These are phyloP conservation scores for Matsumyia berberina DNA, from an alignment of 2,888 invertebrate species.

Conservation along the genomic window DNA sequence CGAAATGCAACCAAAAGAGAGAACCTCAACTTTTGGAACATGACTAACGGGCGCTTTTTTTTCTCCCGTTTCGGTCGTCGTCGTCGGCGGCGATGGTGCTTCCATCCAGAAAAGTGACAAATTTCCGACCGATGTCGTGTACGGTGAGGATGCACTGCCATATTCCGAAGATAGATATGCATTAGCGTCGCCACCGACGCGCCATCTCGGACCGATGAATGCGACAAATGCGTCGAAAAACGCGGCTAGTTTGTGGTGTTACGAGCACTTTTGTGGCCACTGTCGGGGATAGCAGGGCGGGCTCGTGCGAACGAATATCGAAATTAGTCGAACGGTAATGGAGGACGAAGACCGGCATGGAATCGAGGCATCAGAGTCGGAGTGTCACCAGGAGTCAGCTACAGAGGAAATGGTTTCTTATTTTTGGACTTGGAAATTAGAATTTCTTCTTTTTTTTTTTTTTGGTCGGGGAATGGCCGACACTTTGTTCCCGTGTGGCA, in stretches of 20 bases:
- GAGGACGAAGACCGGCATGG: conserved; percentile 32
- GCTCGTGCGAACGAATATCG: conserved; percentile 52
- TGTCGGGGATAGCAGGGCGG: conserved; percentile 62
- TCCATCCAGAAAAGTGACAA: conserved; percentile 72
- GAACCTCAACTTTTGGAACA: conserved; percentile 58
- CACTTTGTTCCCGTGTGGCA: conserved; percentile 64
- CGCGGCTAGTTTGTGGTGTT: conserved; percentile 36
- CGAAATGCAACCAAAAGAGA: conserved; percentile 17
- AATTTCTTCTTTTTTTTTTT: conserved; percentile 13
- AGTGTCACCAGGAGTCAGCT: conserved; percentile 50
- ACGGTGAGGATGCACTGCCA: conserved; percentile 53
- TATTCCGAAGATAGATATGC: conserved; percentile 72
- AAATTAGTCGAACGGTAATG: conserved; percentile 61
- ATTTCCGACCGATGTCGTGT: conserved; percentile 71
- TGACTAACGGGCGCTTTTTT: conserved; percentile 37
- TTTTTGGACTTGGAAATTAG: conserved; percentile 69
- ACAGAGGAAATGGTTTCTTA: conserved; percentile 70
- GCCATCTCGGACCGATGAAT: conserved; percentile 55
- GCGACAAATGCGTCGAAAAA: conserved; percentile 64
- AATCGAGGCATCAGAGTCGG: conserved; percentile 9
- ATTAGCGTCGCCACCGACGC: conserved; percentile 64
- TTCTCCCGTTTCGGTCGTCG: conserved; percentile 17
- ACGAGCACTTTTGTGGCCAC: conserved; percentile 40
- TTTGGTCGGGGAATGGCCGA: conserved; percentile 38
- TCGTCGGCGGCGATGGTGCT: conserved; percentile 41